Base-by-base conservation (phyloP, 2,888 invertebrate genomes). In the Rhaphigaster nebulosa region DNA sequence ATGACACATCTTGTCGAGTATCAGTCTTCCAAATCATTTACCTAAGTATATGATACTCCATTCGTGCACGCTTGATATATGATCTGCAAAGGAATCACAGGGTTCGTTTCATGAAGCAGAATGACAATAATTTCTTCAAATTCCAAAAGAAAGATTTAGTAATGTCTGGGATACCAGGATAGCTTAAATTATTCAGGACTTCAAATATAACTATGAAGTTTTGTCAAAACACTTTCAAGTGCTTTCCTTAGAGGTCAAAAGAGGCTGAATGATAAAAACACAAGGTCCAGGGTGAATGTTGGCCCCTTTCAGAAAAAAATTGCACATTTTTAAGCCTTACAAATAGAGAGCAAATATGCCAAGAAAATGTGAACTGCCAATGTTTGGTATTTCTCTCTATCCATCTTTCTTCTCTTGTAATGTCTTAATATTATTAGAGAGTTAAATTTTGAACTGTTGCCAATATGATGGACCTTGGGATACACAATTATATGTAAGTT, bases 1-100 rank as follows among this genome's bases (percentile, higher is more conserved):
- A 76, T 76, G 70, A 76, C 70, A 76, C 70, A 76, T 76, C 70
- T 76, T 76, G 70, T 38, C 8, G 34, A 15, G 70, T 34, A 38
- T 76, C 34, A 20, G 34, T 76, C 38, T 76, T 76, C 38, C 8
- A 38, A 20, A 76, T 76, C 20, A 38, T 76, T 38, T 76, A 20
- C 26, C 70, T 29, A 34, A 76, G 34, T 8, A 38, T 20, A 34
- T 76, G 20, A 18, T 38, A 38, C 70, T 76, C 18, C 6, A 76
- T 76, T 38, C 6, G 38, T 10, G 20, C 38, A 34, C 13, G 20
- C 23, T 76, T 20, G 20, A 6, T 76, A 20, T 20, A 20, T 6
- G 6, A 20, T 20, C 18, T 20, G 18, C 70, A 76, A 76, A 76
- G 38, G 20, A 20, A 76, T 38, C 20, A 15, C 2, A 34, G 29